Conservation (phyloP, 2,113 vertebrate species). For the Dasyornis broadbenti region DNA sequence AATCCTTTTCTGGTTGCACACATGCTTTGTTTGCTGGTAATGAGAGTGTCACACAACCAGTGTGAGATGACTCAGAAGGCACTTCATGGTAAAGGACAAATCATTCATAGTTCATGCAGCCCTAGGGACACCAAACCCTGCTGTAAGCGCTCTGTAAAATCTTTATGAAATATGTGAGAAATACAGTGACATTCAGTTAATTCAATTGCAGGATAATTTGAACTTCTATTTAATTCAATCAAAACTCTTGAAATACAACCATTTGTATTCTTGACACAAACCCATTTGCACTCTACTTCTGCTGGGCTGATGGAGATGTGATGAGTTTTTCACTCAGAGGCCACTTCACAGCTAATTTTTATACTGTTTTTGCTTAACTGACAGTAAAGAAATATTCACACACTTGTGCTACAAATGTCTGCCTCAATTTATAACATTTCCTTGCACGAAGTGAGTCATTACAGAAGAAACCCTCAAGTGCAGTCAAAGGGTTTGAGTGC, state of each 20-base stretch:
- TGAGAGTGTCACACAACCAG: not conserved
- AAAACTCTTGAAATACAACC: not conserved
- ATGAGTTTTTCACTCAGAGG: conserved; percentile 17
- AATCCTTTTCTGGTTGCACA: not conserved
- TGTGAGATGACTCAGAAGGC: not conserved
- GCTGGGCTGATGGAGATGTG: not conserved
- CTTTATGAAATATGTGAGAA: conserved; percentile 8
- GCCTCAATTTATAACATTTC: not conserved
- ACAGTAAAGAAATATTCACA: not conserved
- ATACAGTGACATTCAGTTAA: conserved; percentile 1
- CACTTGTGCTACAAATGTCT: not conserved
- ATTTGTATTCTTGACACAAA: not conserved
- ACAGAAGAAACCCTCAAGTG: not conserved
- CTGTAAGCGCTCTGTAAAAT: not conserved
- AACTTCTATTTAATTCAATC: conserved; percentile 7
- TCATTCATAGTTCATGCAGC: not conserved
- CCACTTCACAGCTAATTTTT: conserved; percentile 29
- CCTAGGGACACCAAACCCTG: not conserved
- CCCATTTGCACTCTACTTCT: not conserved
- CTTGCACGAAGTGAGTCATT: not conserved
- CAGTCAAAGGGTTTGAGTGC: not conserved
- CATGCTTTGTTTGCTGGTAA: not conserved
- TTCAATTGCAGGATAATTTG: conserved; percentile 5
- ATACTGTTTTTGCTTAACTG: not conserved
- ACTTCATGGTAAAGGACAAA: not conserved